Evolutionary conservation across 2,113 vertebrate species (phyloP), one percentile per base, ranked within the genome.

Genomic region (Nyctibius bracteatus): DNA sequence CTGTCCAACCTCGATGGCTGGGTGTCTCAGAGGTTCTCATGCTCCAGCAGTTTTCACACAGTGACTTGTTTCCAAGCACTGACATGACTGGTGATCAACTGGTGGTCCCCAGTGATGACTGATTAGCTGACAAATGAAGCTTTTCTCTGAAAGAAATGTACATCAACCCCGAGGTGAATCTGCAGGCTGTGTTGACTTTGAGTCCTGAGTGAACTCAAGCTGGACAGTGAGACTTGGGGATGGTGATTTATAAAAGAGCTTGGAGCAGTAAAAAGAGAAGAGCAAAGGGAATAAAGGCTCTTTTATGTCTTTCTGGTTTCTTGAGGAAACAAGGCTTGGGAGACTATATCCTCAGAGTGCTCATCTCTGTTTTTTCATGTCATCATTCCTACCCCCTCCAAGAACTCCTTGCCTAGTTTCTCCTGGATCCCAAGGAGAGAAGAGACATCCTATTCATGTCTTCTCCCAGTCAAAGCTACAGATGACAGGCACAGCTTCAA

Each of bases 1-100:
- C 84, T 55, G 35, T 47, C 78, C 73, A 81, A 0, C 41, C 84
- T 71, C 0, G 0, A n/a, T 28, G n/a, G 9, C 20, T 3, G 2
- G 0, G 0, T 59, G 70, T 90, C 90, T 57, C 94, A 5, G 33
- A 75, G 44, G 47, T 35, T 52, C 70, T 61, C 66, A 81, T 0
- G 1, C 52, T 33, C 78, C 25, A 35, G 77, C 43, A 90, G 18
- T n/a, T 94, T 79, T 62, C 68, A n/a, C 10, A 28, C 63, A 72
- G 33, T 54, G 25, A 52, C 13, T 39, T 47, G 25, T 83, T 86
- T 63, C 65, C 35, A 43, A 71, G 63, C 25, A 27, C 20, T 74
- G 84, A 18, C 43, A 19, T 30, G 43, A 89, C 25, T 1, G 2
- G 51, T 33, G 68, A 54, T 46, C 37, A 43, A 0, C 27, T 43